Base-by-base conservation (phyloP, 2,888 invertebrate species). In the Pollenia griseotomentosa region DNA sequence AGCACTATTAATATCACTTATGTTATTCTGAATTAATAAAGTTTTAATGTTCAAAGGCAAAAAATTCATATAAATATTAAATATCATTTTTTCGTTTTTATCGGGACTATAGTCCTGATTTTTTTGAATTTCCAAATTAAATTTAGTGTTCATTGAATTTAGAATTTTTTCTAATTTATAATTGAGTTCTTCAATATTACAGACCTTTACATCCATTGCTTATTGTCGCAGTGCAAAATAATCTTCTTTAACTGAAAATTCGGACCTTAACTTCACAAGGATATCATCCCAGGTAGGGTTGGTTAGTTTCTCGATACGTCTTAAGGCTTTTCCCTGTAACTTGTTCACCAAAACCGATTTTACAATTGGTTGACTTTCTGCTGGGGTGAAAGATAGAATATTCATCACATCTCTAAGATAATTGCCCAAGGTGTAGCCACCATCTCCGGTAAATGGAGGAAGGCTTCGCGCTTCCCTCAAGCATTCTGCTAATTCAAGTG, bases 81-180 rank as follows among this genome's bases (percentile, higher is more conserved):
- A 57, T 6, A 57, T 57, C 1, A 57, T 57, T 53, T 53, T 53
- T 53, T 53, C 12, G 3, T 53, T 53, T 53, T 53, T 53, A 12
- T 53, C 53, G 2, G 53, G 53, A 53, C 53, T 53, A n/a, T 53
- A 53, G 53, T 53, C 53, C n/a, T 53, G 53, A n/a, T 53, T 53
- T 53, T 53, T 53, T 53, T 6, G 46, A 53, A 53, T 53, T 53
- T 53, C 53, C 3, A 53, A 53, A 53, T 4, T 53, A 11, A 53
- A 53, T n/a, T 53, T 53, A 7, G 53, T 53, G 12, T 53, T 53
- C 53, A 53, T 53, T 14, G 12, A 14, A n/a, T 53, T 53, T n/a
- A 53, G 12, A 53, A 53, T 53, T n/a, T 53, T 53, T 53, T 53
- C 53, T n/a, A 53, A 4, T n/a, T 53, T 53, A 6, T 14, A 53